Conservation (phyloP, 1,140 invertebrate species). For the Campoletis sonorensis region DNA sequence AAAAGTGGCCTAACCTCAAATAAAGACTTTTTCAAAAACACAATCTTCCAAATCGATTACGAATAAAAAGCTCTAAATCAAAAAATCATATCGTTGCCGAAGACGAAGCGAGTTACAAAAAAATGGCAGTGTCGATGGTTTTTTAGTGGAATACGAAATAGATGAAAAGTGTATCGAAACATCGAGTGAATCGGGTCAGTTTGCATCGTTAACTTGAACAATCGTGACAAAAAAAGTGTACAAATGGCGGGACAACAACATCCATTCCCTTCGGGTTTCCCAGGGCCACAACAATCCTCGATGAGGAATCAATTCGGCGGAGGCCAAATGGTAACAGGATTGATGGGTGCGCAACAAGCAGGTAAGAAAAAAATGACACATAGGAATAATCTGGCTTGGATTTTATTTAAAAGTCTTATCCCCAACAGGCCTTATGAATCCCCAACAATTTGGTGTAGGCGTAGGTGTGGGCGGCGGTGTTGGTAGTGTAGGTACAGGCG, state of each 20-base stretch:
- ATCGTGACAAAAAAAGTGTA: background rate
- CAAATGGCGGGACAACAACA: slow-evolving; percentile 79
- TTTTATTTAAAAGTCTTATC: slow-evolving; percentile 4
- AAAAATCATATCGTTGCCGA: too few relatives aligned
- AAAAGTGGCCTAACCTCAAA: too few relatives aligned
- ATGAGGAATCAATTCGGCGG: slow-evolving; percentile 79
- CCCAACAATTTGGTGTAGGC: slow-evolving; percentile 71
- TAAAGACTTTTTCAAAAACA: too few relatives aligned
- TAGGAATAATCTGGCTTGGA: too few relatives aligned
- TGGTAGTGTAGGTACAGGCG: slow-evolving; percentile 64
- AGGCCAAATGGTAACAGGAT: slow-evolving; percentile 77
- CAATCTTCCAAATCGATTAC: too few relatives aligned
- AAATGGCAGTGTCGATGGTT: too few relatives aligned
- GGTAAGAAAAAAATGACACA: slow-evolving; percentile 38
- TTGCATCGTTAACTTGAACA: background rate
- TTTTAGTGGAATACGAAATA: background rate
- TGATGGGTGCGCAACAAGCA: slow-evolving; percentile 77
- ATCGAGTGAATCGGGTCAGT: background rate
- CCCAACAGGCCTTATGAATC: slow-evolving; percentile 68
- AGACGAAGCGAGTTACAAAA: too few relatives aligned
- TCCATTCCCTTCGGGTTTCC: slow-evolving; percentile 78
- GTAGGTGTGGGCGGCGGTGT: slow-evolving; percentile 62
- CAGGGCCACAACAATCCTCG: slow-evolving; percentile 76
- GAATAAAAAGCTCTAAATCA: too few relatives aligned
- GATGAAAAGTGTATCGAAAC: background rate